Conservation (phyloP, 1,140 invertebrate genomes). For the Rhyacophila brunnea region DNA sequence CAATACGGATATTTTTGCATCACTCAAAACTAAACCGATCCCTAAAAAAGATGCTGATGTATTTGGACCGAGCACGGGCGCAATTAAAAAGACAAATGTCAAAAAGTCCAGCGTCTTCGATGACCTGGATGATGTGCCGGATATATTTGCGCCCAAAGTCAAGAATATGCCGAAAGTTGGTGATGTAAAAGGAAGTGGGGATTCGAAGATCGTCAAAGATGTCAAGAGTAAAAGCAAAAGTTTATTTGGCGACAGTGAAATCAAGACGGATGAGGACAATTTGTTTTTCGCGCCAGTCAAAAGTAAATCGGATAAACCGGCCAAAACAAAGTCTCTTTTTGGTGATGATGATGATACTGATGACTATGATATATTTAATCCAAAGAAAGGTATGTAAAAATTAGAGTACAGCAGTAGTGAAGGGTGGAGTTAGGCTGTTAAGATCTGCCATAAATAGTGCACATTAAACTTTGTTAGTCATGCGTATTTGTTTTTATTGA, state of each 20-base stretch:
- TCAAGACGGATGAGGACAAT: constrained; percentile 10
- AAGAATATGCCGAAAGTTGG: background rate
- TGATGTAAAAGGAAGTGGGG: constrained; percentile 3
- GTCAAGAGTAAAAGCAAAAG: constrained; percentile 4
- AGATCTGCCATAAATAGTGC: too few species aligned
- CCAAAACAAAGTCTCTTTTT: constrained; percentile 18
- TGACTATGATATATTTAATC: constrained; percentile 24
- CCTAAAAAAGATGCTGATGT: too few species aligned
- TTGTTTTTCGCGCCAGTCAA: constrained; percentile 14
- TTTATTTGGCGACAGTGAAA: constrained; percentile 6
- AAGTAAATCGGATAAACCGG: constrained; percentile 6
- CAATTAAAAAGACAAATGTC: constrained; percentile 3
- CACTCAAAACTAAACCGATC: constrained; percentile 2
- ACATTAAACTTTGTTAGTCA: too few species aligned
- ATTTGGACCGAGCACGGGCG: background rate
- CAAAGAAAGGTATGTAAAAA: constrained; percentile 21
- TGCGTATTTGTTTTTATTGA: too few species aligned
- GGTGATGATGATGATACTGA: constrained; percentile 15
- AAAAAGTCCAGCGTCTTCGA: constrained; percentile 9
- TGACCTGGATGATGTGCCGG: constrained; percentile 24
- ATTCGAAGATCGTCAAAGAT: constrained; percentile 1
- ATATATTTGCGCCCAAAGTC: constrained; percentile 16
- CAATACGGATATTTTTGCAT: constrained; percentile 3
- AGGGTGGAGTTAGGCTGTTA: too few species aligned
- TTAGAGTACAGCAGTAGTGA: too few species aligned